Percentiles rank a stretch among this genome's conserved stretches.
Evolutionary conservation across 2,797 vertebrate species (phyloP).

Genomic region (Parambassis ranga): DNA sequence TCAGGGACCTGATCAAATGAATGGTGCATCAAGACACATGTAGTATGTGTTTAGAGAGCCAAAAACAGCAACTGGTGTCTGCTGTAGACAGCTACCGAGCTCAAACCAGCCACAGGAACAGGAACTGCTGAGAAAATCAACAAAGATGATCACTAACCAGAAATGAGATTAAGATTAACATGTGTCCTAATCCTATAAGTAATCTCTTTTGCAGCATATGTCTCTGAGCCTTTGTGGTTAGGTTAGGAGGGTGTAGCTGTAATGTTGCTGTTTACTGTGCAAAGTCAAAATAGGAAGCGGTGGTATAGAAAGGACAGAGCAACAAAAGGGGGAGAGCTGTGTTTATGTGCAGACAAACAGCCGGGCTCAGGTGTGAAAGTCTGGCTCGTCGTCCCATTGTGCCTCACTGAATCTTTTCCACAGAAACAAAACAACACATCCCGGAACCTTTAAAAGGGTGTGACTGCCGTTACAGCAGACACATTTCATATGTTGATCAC

Average conservation of each 20-base stretch:
- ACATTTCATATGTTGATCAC: no score
- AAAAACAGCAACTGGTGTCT: not conserved
- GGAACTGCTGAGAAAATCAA: constrained; percentile 13
- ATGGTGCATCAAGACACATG: no score
- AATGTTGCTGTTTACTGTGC: not conserved
- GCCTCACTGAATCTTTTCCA: not conserved
- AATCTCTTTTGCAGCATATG: constrained; percentile 33
- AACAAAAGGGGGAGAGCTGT: accelerated
- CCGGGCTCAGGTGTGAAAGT: constrained; percentile 1
- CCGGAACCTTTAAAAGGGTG: not conserved
- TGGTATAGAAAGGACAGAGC: not conserved
- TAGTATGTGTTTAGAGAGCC: no score
- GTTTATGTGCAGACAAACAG: not conserved
- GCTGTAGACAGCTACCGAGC: accelerated
- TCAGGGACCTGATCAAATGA: no score
- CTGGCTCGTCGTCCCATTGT: not conserved
- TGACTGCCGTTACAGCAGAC: not conserved
- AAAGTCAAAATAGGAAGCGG: not conserved
- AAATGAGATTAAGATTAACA: constrained; percentile 38
- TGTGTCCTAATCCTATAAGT: constrained; percentile 35
- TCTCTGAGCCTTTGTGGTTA: not conserved
- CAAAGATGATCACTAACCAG: constrained; percentile 23
- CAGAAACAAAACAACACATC: not conserved
- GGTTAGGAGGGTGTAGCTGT: not conserved
- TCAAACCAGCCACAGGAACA: not conserved